These are phyloP conservation scores for Julus scandinavius DNA, from an alignment of 2,888 invertebrate genomes.

Conservation along the genomic window DNA sequence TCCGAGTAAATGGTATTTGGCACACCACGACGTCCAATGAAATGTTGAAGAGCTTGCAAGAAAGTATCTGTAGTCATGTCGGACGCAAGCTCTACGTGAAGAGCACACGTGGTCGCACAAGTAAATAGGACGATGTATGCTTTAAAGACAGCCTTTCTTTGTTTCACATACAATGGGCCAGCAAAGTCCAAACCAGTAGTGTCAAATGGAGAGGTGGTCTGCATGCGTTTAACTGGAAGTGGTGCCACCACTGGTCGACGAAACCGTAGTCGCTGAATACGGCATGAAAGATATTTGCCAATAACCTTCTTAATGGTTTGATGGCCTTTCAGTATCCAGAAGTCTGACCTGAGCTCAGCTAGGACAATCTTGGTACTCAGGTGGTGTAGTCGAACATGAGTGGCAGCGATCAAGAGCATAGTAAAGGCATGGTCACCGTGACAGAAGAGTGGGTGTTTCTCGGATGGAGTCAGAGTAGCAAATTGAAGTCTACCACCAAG, in stretches of 20 bases:
- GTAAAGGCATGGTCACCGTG: not conserved
- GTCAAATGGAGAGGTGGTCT: conserved; percentile 44
- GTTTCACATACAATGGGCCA: conserved; percentile 55
- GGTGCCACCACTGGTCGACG: not conserved
- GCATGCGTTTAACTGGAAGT: conserved; percentile 44
- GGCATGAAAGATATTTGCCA: conserved; percentile 49
- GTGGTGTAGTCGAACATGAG: conserved; percentile 44
- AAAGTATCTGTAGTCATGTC: not conserved
- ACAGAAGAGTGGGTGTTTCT: not conserved
- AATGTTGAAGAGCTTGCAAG: not conserved
- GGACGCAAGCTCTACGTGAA: not conserved
- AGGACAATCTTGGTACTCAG: conserved; percentile 56
- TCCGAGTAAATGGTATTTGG: not conserved
- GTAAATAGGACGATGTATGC: not conserved
- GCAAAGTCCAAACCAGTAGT: conserved; percentile 53
- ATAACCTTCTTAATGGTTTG: conserved; percentile 56
- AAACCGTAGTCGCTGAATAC: not conserved
- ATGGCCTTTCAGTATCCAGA: conserved; percentile 57
- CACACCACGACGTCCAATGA: not conserved
- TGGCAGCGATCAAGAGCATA: not conserved
- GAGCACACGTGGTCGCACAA: not conserved
- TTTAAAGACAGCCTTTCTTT: not conserved
- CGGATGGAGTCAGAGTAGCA: not conserved
- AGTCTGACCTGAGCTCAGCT: conserved; percentile 56
- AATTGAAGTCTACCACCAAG: conserved; percentile 45